A percentile compares a stretch with the other conserved stretches of the same genome.
Conservation (phyloP, 2,888 invertebrate genomes). For the Polyommatus iphigenia region DNA sequence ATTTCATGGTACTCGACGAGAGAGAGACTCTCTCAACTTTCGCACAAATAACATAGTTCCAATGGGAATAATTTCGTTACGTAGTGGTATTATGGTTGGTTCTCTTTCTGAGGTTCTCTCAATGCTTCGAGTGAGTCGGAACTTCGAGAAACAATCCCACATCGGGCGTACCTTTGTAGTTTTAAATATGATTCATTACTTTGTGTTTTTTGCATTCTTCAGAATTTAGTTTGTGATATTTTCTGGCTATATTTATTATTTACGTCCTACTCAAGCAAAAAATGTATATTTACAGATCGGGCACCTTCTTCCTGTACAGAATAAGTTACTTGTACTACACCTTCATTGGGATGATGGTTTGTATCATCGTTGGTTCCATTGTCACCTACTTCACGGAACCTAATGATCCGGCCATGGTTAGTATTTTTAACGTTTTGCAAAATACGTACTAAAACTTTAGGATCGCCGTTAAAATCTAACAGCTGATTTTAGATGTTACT, state of each 20-base stretch:
- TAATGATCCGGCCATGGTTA: constrained; percentile 79
- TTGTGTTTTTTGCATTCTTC: too few relatives aligned
- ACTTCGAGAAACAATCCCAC: too few relatives aligned
- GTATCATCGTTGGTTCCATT: constrained; percentile 82
- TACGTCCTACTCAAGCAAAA: not conserved
- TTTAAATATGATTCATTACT: too few relatives aligned
- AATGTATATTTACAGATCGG: constrained; percentile 59
- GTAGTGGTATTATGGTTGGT: too few relatives aligned
- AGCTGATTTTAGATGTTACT: not conserved
- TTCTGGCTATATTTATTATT: not conserved
- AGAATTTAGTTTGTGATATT: not conserved
- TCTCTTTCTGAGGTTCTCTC: too few relatives aligned
- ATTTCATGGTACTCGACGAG: constrained; percentile 3
- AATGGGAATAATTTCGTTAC: not conserved
- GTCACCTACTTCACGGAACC: constrained; percentile 85
- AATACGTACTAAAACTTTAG: too few relatives aligned
- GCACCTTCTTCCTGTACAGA: constrained; percentile 83
- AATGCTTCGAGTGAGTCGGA: too few relatives aligned
- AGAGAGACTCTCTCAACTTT: too few relatives aligned
- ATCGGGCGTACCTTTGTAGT: too few relatives aligned
- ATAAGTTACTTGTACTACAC: constrained; percentile 90
- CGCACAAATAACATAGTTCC: not conserved
- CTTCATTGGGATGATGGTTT: constrained; percentile 84
- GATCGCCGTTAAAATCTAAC: too few relatives aligned
- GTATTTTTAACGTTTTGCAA: constrained; percentile 32